These are phyloP conservation scores for Pteropus alecto DNA, from an alignment of 2,113 vertebrate genomes.

Conservation along the genomic window DNA sequence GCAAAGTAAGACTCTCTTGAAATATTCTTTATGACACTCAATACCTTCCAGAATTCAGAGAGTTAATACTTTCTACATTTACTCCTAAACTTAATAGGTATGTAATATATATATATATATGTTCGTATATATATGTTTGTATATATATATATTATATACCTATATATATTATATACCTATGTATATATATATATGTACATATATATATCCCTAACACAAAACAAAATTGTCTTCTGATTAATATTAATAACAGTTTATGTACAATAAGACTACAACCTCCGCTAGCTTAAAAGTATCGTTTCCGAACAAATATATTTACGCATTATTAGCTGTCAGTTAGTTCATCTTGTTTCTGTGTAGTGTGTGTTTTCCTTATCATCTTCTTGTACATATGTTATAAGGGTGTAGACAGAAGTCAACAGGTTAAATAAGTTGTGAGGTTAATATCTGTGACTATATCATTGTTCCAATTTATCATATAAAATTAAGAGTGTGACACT, in stretches of 20 bases:
- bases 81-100: background rate
- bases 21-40: background rate
- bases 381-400: background rate
- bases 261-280: background rate
- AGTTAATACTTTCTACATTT: background rate
- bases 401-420: background rate
- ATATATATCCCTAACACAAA: background rate
- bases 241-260: background rate
- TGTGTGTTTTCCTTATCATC: background rate
- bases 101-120: no score
- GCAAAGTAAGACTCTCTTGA: constrained; percentile 1
- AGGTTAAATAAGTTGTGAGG: background rate
- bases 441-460: background rate
- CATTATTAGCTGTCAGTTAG: background rate
- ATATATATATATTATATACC: no score
- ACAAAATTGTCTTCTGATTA: constrained; percentile 15
- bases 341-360: background rate
- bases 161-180: no score
- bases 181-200: no score
- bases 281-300: background rate
- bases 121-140: no score
- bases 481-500: background rate
- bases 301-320: background rate
- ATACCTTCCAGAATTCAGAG: background rate
- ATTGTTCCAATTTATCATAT: background rate